A percentile compares a stretch with the other conserved stretches of the same genome.
phyloP scores from a whole-genome alignment of 53 echinoderm and acorn worm genomes.

The Paracentrotus lividus region DNA sequence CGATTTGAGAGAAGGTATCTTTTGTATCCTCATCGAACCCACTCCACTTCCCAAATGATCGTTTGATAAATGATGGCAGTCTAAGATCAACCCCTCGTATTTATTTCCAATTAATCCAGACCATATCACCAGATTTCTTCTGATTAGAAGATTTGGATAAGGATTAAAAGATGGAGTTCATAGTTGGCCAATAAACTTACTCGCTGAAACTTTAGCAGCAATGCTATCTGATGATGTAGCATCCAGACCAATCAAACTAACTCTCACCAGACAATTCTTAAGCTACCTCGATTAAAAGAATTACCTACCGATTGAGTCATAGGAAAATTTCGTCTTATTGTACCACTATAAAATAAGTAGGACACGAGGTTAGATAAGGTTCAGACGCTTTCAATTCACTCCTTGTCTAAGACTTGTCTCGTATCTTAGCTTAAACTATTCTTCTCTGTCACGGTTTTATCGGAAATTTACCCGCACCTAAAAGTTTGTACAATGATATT shows the following conservation, averaged over 20 bases:
- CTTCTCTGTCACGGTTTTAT: not conserved
- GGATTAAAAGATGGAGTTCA: slow-evolving; percentile 51
- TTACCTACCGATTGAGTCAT: slow-evolving; percentile 61
- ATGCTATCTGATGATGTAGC: not conserved
- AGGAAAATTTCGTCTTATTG: slow-evolving; percentile 20
- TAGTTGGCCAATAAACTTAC: slow-evolving; percentile 32
- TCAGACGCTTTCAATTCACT: not conserved
- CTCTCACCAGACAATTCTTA: not conserved
- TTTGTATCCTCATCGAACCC: not conserved
- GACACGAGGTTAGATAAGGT: slow-evolving; percentile 26
- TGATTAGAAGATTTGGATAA: slow-evolving; percentile 58
- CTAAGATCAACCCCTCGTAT: not conserved
- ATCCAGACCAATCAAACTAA: slow-evolving; percentile 16
- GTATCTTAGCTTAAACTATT: slow-evolving; percentile 1
- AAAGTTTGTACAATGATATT: too few species aligned
- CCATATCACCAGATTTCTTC: slow-evolving; percentile 23
- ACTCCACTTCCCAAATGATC: not conserved
- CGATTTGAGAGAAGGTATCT: too few species aligned
- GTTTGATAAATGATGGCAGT: slow-evolving; percentile 28
- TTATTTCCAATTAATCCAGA: slow-evolving; percentile 45
- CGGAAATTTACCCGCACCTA: not conserved
- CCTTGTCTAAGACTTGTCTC: not conserved
- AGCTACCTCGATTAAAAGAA: slow-evolving; percentile 60
- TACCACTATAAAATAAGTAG: slow-evolving; percentile 11
- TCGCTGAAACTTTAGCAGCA: not conserved